Percentiles rank a stretch among this genome's conserved stretches.
Conservation (phyloP, 2,797 vertebrate species). For the Pachyuromys duprasi region DNA sequence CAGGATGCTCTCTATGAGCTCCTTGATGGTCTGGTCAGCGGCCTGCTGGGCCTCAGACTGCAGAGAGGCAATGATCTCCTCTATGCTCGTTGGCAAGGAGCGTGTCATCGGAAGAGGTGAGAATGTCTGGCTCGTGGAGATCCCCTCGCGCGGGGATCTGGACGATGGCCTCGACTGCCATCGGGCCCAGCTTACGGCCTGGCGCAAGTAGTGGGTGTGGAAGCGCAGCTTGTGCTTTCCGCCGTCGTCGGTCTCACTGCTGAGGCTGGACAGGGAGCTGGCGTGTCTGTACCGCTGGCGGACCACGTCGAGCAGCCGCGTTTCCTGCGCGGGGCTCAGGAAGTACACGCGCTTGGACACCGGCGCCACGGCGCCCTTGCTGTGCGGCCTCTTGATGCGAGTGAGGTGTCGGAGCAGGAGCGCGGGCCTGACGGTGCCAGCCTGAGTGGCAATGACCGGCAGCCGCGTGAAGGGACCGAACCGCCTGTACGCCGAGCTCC, state of each 20-base stretch:
- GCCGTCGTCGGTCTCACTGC: not conserved
- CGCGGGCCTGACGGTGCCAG: constrained; percentile 83
- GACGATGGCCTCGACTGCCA: not conserved
- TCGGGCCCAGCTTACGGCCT: constrained; percentile 19
- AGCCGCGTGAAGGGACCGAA: constrained; percentile 21
- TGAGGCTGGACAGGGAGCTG: not conserved
- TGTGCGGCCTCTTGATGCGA: not conserved
- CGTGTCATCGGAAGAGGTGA: constrained; percentile 54
- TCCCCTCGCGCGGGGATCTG: constrained; percentile 54
- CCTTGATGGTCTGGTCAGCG: constrained; percentile 85
- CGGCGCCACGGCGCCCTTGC: too few relatives aligned
- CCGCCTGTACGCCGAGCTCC: constrained; percentile 63
- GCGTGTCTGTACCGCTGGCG: accelerated
- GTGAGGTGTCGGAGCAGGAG: constrained; percentile 72
- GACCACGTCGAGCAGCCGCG: accelerated
- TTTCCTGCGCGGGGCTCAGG: accelerated
- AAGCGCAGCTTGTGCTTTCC: not conserved
- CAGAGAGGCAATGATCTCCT: constrained; percentile 88
- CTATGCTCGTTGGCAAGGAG: constrained; percentile 80
- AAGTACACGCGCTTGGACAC: accelerated
- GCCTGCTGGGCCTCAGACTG: constrained; percentile 83
- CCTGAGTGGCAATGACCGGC: constrained; percentile 83
- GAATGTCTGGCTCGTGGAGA: constrained; percentile 66
- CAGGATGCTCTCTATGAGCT: constrained; percentile 86
- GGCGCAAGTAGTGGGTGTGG: not conserved